Conservation (phyloP, 2,113 vertebrate species). For the Thunnus maccoyii region DNA sequence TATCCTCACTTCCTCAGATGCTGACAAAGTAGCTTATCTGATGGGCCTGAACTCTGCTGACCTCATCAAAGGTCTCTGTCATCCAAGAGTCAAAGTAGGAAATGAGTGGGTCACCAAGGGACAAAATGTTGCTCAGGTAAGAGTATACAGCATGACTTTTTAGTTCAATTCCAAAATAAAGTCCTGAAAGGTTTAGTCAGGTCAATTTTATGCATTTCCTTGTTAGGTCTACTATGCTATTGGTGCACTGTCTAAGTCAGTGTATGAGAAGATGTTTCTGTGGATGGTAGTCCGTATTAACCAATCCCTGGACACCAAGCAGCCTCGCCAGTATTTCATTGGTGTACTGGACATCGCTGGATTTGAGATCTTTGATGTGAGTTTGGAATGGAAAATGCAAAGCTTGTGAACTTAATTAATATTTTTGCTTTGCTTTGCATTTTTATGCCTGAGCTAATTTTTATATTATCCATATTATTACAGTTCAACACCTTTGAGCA, state of each 20-base stretch:
- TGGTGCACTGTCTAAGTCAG: conserved; percentile 82
- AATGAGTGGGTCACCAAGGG: conserved; percentile 93
- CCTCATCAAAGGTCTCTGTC: conserved; percentile 89
- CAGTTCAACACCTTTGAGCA: conserved; percentile 84
- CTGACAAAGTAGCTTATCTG: conserved; percentile 90
- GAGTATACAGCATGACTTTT: not conserved
- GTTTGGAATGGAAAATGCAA: no score
- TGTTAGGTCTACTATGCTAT: conserved; percentile 75
- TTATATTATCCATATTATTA: not conserved
- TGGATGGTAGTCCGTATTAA: conserved; percentile 85
- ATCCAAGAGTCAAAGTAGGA: conserved; percentile 90
- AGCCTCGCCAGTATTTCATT: conserved; percentile 82
- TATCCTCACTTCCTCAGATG: conserved; percentile 81
- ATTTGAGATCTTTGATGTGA: conserved; percentile 86
- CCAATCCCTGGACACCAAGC: conserved; percentile 81
- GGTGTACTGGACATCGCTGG: conserved; percentile 83
- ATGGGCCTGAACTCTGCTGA: conserved; percentile 93
- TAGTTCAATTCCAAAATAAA: not conserved
- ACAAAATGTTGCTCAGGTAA: conserved; percentile 92
- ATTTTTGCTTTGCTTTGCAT: no score
- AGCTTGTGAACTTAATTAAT: no score
- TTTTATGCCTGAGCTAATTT: no score
- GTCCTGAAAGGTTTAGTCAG: not conserved
- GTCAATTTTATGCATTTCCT: not conserved
- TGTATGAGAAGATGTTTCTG: conserved; percentile 84